Conservation (phyloP, 2,113 vertebrate genomes). For the Mystacornis crossleyi region DNA sequence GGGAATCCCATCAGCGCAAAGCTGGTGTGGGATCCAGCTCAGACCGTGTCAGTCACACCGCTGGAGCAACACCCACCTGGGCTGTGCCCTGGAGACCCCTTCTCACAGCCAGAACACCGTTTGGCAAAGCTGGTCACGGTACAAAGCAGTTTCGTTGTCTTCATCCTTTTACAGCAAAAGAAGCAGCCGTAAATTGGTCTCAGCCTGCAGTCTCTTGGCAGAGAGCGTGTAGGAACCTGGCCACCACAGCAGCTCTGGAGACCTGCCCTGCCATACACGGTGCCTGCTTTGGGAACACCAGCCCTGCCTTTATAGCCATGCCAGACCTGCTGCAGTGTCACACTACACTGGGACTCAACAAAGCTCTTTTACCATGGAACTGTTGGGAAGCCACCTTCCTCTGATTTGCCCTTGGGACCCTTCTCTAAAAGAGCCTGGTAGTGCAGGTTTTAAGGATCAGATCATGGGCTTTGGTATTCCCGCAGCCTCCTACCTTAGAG, state of each 20-base stretch:
- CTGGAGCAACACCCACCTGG: accelerated
- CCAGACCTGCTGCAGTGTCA: not conserved
- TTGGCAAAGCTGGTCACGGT: not conserved
- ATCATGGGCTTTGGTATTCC: not conserved
- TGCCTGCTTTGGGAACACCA: not conserved
- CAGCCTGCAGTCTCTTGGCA: not conserved
- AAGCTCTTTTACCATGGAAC: not conserved
- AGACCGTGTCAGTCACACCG: not conserved
- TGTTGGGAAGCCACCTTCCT: not conserved
- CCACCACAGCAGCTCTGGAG: not conserved
- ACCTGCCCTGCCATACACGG: accelerated
- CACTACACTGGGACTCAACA: not conserved
- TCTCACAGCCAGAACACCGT: not conserved
- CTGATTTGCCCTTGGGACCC: not conserved
- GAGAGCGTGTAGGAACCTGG: accelerated
- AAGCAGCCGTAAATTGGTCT: not conserved
- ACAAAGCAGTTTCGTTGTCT: not conserved
- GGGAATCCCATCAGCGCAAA: not conserved
- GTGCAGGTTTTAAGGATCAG: accelerated
- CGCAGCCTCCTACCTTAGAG: not conserved
- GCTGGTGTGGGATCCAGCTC: not conserved
- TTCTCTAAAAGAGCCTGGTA: not conserved
- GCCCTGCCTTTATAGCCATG: not conserved
- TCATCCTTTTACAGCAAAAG: not conserved
- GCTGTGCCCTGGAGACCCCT: not conserved